Evolutionary conservation across 1,140 invertebrate genomes (phyloP).

Genomic region (Ctenoplectra terminalis): DNA sequence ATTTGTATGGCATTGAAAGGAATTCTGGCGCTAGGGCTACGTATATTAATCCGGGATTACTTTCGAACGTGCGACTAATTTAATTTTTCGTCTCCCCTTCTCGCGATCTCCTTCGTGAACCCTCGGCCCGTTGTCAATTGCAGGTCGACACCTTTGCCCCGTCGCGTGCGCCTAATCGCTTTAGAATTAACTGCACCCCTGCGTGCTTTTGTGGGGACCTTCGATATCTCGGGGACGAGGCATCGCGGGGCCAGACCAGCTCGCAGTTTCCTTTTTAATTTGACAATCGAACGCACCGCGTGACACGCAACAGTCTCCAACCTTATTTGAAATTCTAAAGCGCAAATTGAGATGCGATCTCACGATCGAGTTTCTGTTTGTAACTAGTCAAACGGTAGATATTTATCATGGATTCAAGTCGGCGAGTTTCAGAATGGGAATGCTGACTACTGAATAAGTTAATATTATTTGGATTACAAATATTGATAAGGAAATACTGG

Average conservation of each 20-base stretch:
- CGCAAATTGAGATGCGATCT: neutral
- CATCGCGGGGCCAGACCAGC: neutral
- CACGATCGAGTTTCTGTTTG: neutral
- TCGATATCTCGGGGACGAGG: slow-evolving; percentile 42
- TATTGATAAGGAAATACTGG: too few relatives aligned
- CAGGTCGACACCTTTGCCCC: slow-evolving; percentile 81
- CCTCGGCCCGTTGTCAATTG: slow-evolving; percentile 80
- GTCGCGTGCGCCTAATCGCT: slow-evolving; percentile 82
- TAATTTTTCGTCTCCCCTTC: slow-evolving; percentile 73
- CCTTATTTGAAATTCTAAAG: neutral
- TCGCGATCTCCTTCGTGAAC: slow-evolving; percentile 61
- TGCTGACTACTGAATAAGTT: too few relatives aligned
- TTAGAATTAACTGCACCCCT: slow-evolving; percentile 78
- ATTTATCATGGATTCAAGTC: too few relatives aligned
- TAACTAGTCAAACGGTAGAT: too few relatives aligned
- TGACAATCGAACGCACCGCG: neutral
- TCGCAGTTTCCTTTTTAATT: slow-evolving; percentile 30
- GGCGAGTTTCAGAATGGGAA: too few relatives aligned
- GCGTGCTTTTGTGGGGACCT: slow-evolving; percentile 58
- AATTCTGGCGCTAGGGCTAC: neutral
- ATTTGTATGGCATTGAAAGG: slow-evolving; percentile 5
- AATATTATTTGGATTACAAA: too few relatives aligned
- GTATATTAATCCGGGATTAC: slow-evolving; percentile 60
- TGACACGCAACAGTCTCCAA: slow-evolving; percentile 23
- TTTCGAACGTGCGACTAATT: slow-evolving; percentile 69